A percentile compares a stretch with the other conserved stretches of the same genome.
phyloP scores from a whole-genome alignment of 2,113 vertebrate genomes.

The Octodon degus region DNA sequence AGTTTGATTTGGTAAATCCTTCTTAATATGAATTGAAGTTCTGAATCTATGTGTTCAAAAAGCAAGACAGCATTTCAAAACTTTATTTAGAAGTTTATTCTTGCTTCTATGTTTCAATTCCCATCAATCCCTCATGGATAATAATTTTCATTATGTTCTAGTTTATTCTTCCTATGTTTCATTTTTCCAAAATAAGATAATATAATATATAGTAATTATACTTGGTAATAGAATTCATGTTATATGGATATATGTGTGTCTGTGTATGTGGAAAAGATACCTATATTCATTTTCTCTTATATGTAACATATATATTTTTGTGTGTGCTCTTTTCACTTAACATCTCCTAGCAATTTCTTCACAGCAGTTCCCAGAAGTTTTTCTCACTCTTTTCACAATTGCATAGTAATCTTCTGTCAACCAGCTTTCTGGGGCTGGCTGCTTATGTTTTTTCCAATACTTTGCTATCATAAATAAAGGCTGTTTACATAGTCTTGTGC shows the following conservation, averaged over 20 bases:
- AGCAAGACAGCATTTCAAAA: constrained; percentile 7
- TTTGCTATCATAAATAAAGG: not conserved
- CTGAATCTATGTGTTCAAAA: constrained; percentile 44
- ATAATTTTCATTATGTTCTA: not conserved
- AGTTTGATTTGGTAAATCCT: not conserved
- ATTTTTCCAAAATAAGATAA: constrained; percentile 40
- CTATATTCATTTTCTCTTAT: constrained; percentile 4
- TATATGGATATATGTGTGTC: not conserved
- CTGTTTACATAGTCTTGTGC: not conserved
- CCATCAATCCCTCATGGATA: not conserved
- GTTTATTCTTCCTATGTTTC: constrained; percentile 3
- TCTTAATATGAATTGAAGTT: constrained; percentile 49
- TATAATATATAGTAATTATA: not conserved
- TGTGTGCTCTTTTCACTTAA: not conserved
- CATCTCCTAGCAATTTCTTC: not conserved
- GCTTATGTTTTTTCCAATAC: not conserved
- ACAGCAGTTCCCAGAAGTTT: not conserved
- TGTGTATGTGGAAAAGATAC: not conserved
- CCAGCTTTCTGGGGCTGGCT: not conserved
- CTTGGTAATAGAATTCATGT: not conserved
- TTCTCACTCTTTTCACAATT: not conserved
- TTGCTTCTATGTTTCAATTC: not conserved
- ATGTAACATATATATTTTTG: not conserved
- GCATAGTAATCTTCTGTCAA: not conserved
- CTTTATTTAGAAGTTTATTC: not conserved